phyloP scores from a whole-genome alignment of 1,140 invertebrate genomes.

The Ceratina japonica region DNA sequence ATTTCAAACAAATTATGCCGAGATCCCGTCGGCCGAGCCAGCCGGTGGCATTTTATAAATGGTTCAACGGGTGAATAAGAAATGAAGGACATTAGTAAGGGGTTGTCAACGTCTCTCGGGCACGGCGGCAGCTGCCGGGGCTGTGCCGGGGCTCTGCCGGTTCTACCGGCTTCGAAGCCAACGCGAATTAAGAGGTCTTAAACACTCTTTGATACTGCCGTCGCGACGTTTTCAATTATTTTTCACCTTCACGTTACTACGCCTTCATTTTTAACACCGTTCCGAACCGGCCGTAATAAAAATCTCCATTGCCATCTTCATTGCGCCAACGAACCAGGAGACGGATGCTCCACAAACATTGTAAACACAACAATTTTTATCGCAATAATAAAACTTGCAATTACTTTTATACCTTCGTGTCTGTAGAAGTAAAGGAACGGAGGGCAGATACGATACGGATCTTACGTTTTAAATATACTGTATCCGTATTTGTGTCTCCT shows the following conservation, averaged over 20 bases:
- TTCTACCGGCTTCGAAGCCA: conserved; percentile 41
- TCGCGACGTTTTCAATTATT: conserved; percentile 64
- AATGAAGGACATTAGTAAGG: conserved; percentile 68
- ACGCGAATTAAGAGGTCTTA: conserved; percentile 68
- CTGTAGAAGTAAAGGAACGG: too few relatives aligned
- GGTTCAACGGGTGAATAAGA: conserved; percentile 58
- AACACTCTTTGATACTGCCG: conserved; percentile 69
- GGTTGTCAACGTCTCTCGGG: conserved; percentile 63
- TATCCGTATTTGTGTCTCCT: too few relatives aligned
- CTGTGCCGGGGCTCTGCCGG: background rate
- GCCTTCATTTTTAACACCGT: conserved; percentile 56
- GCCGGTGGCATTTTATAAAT: conserved; percentile 66
- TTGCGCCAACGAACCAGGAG: background rate
- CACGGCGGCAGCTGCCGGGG: conserved; percentile 47
- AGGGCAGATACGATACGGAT: too few relatives aligned
- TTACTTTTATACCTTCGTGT: too few relatives aligned
- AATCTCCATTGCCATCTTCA: conserved; percentile 4
- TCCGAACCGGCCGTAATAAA: conserved; percentile 48
- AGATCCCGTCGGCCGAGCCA: conserved; percentile 50
- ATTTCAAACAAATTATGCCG: conserved; percentile 70
- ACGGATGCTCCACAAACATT: background rate
- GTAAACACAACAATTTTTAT: background rate
- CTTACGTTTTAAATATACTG: too few relatives aligned
- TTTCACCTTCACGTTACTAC: conserved; percentile 51
- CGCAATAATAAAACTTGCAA: too few relatives aligned